Evolutionary conservation across 2,888 invertebrate genomes (phyloP).

Genomic region (Drosophila glabriapex): DNA sequence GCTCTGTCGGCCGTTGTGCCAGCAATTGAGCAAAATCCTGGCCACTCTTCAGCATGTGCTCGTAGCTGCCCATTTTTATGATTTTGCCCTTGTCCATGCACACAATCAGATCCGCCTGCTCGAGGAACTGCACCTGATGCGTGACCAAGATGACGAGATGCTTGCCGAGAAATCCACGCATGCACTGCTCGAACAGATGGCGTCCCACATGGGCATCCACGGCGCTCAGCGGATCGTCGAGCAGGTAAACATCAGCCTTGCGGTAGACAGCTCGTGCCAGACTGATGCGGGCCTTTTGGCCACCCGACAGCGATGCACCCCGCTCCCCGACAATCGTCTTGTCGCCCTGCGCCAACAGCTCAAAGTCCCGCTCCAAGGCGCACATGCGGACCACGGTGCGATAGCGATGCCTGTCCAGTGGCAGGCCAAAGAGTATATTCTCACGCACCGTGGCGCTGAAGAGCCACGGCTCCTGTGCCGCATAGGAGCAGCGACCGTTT

Average conservation of each 20-base stretch:
- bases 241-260: slow-evolving; percentile 93
- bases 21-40: slow-evolving; percentile 92
- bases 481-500: slow-evolving; percentile 89
- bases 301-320: slow-evolving; percentile 94
- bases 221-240: slow-evolving; percentile 96
- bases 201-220: slow-evolving; percentile 96
- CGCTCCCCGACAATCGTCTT: slow-evolving; percentile 91
- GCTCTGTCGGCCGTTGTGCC: slow-evolving; percentile 85
- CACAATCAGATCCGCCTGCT: slow-evolving; percentile 87
- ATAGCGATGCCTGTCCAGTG: slow-evolving; percentile 87
- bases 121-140: slow-evolving; percentile 93
- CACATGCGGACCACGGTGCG: slow-evolving; percentile 86
- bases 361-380: slow-evolving; percentile 87
- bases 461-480: slow-evolving; percentile 94
- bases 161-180: slow-evolving; percentile 86
- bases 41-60: slow-evolving; percentile 90
- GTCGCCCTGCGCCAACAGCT: slow-evolving; percentile 87
- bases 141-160: slow-evolving; percentile 92
- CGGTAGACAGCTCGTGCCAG: slow-evolving; percentile 95
- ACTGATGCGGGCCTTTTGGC: slow-evolving; percentile 95
- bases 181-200: slow-evolving; percentile 91
- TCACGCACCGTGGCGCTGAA: slow-evolving; percentile 89
- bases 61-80: slow-evolving; percentile 88
- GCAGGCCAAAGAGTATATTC: slow-evolving; percentile 88
- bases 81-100: slow-evolving; percentile 84